Evolutionary conservation across 1,140 invertebrate species (phyloP).

Genomic region (Asbolus verrucosus): DNA sequence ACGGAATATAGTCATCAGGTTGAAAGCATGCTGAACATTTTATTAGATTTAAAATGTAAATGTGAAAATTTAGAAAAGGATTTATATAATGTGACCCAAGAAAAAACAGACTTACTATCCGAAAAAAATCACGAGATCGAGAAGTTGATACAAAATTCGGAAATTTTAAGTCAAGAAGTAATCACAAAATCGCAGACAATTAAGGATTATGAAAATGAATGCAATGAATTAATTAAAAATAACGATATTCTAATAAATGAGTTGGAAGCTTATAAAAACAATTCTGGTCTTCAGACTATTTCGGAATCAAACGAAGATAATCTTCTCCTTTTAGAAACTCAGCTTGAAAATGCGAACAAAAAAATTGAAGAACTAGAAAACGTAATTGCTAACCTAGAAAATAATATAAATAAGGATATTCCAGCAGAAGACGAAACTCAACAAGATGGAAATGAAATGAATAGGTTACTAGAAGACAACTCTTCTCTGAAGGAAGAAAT

Average conservation of each 20-base stretch:
- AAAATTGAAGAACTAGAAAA: conserved; percentile 60
- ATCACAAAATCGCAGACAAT: conserved; percentile 57
- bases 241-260: conserved; percentile 74
- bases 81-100: conserved; percentile 59
- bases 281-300: conserved; percentile 73
- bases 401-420: background rate
- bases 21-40: conserved; percentile 62
- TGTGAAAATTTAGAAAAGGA: conserved; percentile 62
- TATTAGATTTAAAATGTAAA: conserved; percentile 63
- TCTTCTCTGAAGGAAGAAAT: conserved; percentile 64
- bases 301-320: conserved; percentile 76
- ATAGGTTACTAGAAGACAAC: conserved; percentile 63
- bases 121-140: conserved; percentile 63
- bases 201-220: conserved; percentile 72
- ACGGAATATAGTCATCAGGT: conserved; percentile 57
- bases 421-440: conserved; percentile 60
- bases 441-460: conserved; percentile 61
- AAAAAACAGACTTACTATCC: conserved; percentile 56
- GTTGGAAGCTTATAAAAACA: conserved; percentile 71
- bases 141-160: conserved; percentile 59
- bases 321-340: conserved; percentile 70
- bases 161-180: conserved; percentile 60
- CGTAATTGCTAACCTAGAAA: conserved; percentile 51
- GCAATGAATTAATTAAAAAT: conserved; percentile 74
- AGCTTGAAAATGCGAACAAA: conserved; percentile 67